Percentiles rank a stretch among this genome's conserved stretches.
These are phyloP conservation scores for Scartelaos histophorus DNA, from an alignment of 2,113 vertebrate genomes.

Conservation along the genomic window DNA sequence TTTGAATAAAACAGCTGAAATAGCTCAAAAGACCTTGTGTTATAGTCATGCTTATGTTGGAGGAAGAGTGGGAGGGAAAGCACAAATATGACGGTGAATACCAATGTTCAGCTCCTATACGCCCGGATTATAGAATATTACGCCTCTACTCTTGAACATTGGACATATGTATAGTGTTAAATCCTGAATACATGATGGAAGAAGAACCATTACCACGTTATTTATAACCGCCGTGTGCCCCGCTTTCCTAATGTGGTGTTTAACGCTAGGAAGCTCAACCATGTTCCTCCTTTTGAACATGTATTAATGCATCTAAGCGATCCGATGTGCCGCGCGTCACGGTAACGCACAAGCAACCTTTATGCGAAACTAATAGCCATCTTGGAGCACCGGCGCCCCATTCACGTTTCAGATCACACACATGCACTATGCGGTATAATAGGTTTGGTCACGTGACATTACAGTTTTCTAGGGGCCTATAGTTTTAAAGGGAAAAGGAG, in stretches of 20 bases:
- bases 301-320: conserved; percentile 43
- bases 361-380: conserved; percentile 65
- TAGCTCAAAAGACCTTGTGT: neutral
- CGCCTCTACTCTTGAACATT: neutral
- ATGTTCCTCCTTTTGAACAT: conserved; percentile 38
- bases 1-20: no score
- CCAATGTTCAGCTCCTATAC: neutral
- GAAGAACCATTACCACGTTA: conserved; percentile 3
- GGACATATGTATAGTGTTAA: neutral
- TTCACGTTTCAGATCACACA: conserved; percentile 37
- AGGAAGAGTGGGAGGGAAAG: neutral
- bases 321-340: conserved; percentile 25
- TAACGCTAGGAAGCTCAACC: conserved; percentile 13
- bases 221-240: conserved; percentile 8
- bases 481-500: neutral
- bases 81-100: neutral
- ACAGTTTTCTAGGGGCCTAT: neutral
- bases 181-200: neutral
- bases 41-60: neutral
- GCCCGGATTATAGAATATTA: neutral
- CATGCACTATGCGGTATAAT: neutral
- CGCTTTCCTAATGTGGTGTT: conserved; percentile 8
- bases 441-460: neutral
- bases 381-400: conserved; percentile 26
- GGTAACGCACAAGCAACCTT: conserved; percentile 51